These are phyloP conservation scores for Phenganax subtilis DNA, from an alignment of 92 coral and sea anemone genomes.

Conservation along the genomic window DNA sequence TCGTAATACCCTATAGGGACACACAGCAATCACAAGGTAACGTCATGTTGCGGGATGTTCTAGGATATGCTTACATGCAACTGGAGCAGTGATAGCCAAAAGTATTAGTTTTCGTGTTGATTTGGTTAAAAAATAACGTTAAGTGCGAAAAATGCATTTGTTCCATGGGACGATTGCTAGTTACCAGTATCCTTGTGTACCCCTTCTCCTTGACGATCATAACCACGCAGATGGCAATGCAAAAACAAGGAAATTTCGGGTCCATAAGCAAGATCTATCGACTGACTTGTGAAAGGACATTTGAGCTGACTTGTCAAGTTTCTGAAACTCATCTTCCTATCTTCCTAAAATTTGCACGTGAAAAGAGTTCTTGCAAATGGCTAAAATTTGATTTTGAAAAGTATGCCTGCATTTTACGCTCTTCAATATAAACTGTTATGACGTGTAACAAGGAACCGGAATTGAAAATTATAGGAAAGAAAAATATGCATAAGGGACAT, in stretches of 20 bases:
- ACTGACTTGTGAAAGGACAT: constrained; percentile 14
- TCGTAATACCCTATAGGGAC: constrained; percentile 7
- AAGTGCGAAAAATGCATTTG: background rate
- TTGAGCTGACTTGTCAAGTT: background rate
- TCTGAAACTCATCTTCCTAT: constrained; percentile 7
- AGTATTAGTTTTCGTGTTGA: no score
- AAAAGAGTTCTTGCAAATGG: no score
- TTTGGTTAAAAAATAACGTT: no score
- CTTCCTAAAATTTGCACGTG: no score
- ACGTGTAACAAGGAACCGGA: no score
- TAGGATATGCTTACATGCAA: background rate
- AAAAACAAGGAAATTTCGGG: constrained; percentile 20
- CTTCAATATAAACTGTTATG: no score
- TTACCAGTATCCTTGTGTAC: background rate
- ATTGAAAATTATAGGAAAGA: no score
- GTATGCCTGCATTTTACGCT: no score
- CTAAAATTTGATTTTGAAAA: no score
- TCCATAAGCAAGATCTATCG: constrained; percentile 14
- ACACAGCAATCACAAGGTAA: no score
- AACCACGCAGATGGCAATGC: constrained; percentile 35
- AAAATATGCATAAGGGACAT: no score
- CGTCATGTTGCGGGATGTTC: background rate
- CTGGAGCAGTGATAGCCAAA: background rate
- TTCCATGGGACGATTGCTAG: background rate
- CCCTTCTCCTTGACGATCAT: constrained; percentile 23